These are phyloP conservation scores for Oncorhynchus clarkii DNA, from an alignment of 2,113 vertebrate genomes.

Conservation along the genomic window DNA sequence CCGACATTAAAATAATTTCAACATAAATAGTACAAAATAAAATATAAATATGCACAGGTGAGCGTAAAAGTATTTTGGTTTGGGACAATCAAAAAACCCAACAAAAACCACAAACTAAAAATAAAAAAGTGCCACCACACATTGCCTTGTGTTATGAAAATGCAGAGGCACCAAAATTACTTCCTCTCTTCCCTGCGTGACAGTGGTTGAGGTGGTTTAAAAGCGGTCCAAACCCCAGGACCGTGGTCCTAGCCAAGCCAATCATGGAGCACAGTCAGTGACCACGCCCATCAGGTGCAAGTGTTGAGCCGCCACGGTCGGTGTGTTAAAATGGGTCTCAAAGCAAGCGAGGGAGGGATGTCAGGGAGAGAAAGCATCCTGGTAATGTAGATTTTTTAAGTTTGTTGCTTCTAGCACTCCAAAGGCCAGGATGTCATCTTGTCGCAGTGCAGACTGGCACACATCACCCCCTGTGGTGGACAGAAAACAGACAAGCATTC, in stretches of 20 bases:
- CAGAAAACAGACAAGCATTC: not conserved
- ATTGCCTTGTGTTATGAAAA: not conserved
- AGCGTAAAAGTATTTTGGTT: slow-evolving; percentile 54
- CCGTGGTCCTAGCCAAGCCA: slow-evolving; percentile 1
- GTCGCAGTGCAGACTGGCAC: slow-evolving; percentile 2
- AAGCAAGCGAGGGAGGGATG: slow-evolving; percentile 4
- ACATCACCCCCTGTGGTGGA: slow-evolving; percentile 12
- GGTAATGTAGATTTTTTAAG: not conserved
- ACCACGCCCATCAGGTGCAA: slow-evolving; percentile 22
- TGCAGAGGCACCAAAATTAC: not conserved
- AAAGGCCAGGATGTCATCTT: not conserved
- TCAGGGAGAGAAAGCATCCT: slow-evolving; percentile 11
- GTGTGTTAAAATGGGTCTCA: slow-evolving; percentile 26
- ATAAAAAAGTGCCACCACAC: slow-evolving; percentile 27
- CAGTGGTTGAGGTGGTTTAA: slow-evolving; percentile 53
- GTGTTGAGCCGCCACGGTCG: not conserved
- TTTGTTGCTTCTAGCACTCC: not conserved
- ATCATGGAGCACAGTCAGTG: slow-evolving; percentile 4
- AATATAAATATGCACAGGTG: slow-evolving; percentile 58
- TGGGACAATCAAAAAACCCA: slow-evolving; percentile 17
- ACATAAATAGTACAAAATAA: slow-evolving; percentile 37
- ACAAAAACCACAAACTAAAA: not conserved
- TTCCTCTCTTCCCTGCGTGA: slow-evolving; percentile 33
- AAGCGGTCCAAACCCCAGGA: slow-evolving; percentile 30
- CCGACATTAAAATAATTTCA: slow-evolving; percentile 46